Percentiles rank a stretch among this genome's conserved stretches.
Evolutionary conservation across 1,140 invertebrate genomes (phyloP).

Genomic region (Lethrus apterus): DNA sequence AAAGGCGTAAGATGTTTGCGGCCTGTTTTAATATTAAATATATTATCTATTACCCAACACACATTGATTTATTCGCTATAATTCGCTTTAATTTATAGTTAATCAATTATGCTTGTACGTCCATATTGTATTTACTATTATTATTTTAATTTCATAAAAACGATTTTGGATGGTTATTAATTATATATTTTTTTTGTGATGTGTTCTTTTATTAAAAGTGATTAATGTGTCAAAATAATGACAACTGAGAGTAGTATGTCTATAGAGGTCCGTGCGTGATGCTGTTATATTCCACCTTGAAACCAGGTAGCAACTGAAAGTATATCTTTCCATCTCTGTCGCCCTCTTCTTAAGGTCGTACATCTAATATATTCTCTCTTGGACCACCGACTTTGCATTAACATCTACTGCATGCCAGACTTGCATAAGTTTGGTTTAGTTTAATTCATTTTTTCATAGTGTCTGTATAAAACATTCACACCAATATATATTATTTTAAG

Average conservation of each 20-base stretch:
- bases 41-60: too few relatives aligned
- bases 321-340: constrained; percentile 2
- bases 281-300: constrained; percentile 15
- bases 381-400: constrained; percentile 4
- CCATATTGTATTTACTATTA: background rate
- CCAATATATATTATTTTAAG: too few relatives aligned
- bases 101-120: background rate
- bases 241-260: constrained; percentile 1
- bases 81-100: too few relatives aligned
- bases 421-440: too few relatives aligned
- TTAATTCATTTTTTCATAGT: too few relatives aligned
- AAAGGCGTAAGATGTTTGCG: too few relatives aligned
- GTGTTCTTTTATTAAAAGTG: background rate
- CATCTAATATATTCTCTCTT: background rate
- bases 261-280: constrained; percentile 14
- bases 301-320: constrained; percentile 10
- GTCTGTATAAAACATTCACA: too few relatives aligned
- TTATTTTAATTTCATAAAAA: too few relatives aligned
- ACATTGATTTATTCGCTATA: too few relatives aligned
- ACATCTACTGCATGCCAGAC: too few relatives aligned
- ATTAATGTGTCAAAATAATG: constrained; percentile 1
- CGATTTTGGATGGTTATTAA: background rate
- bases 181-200: background rate
- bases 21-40: too few relatives aligned
- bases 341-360: background rate